Conservation (phyloP, 2,113 vertebrate genomes). For the Xenus cinereus region DNA sequence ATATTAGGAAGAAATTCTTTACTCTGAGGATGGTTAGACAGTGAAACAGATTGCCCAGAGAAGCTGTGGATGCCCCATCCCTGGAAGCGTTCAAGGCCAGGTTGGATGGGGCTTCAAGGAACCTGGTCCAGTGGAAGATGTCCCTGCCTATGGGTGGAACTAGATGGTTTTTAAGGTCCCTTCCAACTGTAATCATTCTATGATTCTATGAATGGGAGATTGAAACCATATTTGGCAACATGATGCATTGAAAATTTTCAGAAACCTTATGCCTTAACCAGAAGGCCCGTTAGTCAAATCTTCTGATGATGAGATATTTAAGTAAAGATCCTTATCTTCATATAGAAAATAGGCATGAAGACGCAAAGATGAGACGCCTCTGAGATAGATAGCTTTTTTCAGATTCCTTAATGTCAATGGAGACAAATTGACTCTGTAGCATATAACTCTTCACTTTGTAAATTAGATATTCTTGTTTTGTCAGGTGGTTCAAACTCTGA, state of each 20-base stretch:
- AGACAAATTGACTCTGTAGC: not conserved
- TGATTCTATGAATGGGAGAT: not conserved
- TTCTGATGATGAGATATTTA: not conserved
- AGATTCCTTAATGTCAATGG: not conserved
- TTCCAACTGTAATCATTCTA: not conserved
- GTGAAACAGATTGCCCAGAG: not conserved
- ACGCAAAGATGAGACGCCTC: not conserved
- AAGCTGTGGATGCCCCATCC: not conserved
- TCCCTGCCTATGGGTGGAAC: not conserved
- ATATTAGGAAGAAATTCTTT: not conserved
- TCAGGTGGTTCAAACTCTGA: not conserved
- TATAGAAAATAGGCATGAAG: not conserved
- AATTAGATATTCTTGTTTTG: not conserved
- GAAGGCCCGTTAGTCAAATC: not conserved
- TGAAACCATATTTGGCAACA: not conserved
- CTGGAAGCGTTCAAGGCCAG: not conserved
- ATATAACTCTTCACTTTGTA: not conserved
- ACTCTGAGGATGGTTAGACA: not conserved
- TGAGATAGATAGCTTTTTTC: not conserved
- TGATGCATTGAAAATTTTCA: not conserved
- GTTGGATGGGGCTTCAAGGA: not conserved
- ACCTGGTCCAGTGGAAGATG: not conserved
- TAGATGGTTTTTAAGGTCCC: not conserved
- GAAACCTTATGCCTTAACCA: not conserved
- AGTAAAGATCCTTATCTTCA: not conserved